These are phyloP conservation scores for Rhinogobio ventralis DNA, from an alignment of 2,797 vertebrate species.

Conservation along the genomic window DNA sequence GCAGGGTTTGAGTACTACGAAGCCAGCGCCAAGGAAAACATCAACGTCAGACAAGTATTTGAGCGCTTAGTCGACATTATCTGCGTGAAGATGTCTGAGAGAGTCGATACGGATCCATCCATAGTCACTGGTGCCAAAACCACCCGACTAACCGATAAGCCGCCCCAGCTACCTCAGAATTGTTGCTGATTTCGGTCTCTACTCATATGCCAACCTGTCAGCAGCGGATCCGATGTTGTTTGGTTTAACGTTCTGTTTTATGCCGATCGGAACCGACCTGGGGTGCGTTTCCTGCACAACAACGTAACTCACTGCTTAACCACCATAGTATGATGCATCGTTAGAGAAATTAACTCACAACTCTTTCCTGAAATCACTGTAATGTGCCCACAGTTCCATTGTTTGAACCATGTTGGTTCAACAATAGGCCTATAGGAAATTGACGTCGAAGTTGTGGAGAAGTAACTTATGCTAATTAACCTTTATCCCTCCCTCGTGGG, in stretches of 20 bases:
- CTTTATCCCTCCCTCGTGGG: too few species aligned
- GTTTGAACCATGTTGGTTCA: not conserved
- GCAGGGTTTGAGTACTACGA: slow-evolving; percentile 96
- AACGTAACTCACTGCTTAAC: not conserved
- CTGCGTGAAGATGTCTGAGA: slow-evolving; percentile 96
- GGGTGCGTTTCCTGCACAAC: slow-evolving; percentile 21
- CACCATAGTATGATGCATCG: not conserved
- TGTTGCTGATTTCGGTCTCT: slow-evolving; percentile 84
- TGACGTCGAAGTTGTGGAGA: not conserved
- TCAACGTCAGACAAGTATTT: slow-evolving; percentile 95
- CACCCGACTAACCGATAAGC: slow-evolving; percentile 88
- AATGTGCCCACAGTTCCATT: not conserved
- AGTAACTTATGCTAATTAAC: not conserved
- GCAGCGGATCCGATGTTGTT: slow-evolving; percentile 14
- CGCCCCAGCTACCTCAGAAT: slow-evolving; percentile 88
- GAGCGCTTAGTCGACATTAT: slow-evolving; percentile 95
- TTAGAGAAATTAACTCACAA: not conserved
- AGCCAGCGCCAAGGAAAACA: slow-evolving; percentile 96
- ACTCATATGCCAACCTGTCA: slow-evolving; percentile 12
- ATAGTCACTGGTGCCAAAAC: slow-evolving; percentile 81
- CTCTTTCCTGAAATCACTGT: not conserved
- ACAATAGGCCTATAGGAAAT: not conserved
- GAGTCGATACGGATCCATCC: slow-evolving; percentile 86
- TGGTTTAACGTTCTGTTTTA: slow-evolving; percentile 1
- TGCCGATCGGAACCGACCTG: not conserved